A percentile compares a stretch with the other conserved stretches of the same genome.
Conservation (phyloP, 2,888 invertebrate species). For the Coremacera marginata region DNA sequence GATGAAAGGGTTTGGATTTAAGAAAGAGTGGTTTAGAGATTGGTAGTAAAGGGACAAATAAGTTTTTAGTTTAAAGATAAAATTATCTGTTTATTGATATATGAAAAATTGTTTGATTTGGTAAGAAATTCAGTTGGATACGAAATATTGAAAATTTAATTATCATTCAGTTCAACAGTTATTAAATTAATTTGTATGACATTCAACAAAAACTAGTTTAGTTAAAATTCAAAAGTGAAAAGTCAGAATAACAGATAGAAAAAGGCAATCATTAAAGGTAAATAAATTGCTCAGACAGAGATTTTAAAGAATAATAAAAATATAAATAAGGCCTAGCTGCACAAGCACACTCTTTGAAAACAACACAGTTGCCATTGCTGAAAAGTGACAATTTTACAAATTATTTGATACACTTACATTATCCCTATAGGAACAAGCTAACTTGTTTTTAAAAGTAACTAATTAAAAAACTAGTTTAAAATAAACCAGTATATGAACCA, state of each 20-base stretch:
- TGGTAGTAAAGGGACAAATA: no score
- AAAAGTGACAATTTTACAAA: conserved; percentile 42
- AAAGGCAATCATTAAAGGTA: not conserved
- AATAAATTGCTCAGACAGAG: not conserved
- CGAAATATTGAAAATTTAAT: not conserved
- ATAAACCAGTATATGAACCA: no score
- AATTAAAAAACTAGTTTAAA: no score
- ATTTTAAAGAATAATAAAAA: no score
- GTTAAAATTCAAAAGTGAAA: not conserved
- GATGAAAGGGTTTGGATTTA: not conserved
- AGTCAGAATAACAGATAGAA: not conserved
- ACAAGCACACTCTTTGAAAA: not conserved
- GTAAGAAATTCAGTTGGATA: not conserved
- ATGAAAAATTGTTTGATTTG: not conserved
- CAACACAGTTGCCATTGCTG: conserved; percentile 8
- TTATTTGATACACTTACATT: conserved; percentile 1
- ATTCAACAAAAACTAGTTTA: not conserved
- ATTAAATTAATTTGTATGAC: not conserved
- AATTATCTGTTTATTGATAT: not conserved
- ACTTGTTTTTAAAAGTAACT: no score
- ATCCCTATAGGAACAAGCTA: no score
- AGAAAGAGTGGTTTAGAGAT: not conserved
- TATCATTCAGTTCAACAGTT: not conserved
- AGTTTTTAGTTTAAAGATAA: no score
- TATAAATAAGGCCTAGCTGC: no score